Base-by-base conservation (phyloP, 2,113 vertebrate species). In the Cervus canadensis region DNA sequence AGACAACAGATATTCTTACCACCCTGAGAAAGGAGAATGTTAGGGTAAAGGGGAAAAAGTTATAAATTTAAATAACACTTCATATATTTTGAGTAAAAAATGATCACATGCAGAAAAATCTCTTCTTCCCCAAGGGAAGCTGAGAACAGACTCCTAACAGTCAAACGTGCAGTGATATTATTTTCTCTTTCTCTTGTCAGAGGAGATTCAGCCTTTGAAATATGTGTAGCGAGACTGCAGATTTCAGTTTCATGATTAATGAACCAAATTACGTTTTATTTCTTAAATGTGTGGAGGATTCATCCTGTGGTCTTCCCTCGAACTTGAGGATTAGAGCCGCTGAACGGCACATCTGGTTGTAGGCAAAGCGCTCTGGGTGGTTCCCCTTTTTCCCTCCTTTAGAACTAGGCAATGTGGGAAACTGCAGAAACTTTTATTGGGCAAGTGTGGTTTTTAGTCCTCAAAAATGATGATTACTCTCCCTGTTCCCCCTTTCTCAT, bases 281-380 rank as follows among this genome's bases (percentile, higher is more conserved):
- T 96, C 97, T 98, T 97, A 96, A 98, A 98, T 96, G 97, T 97
- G 95, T 95, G 93, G 96, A 82, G 98, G 98, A 95, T 97, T 98
- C 94, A 79, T 91, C 97, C 96, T 98, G 96, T 60, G 96, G 60
- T 97, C 92, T 96, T 98, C 60, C 79, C 92, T 64, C 21, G 7
- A 97, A 96, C 74, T 52, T 17, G 67, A 92, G 97, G 97, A 95
- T 90, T 76, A 95, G 56, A 56, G 84, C 71, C 6, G 81, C 92
- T 40, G 86, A 59, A 8, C 7, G 12, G 74, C 97, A 98, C 98
- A 97, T 97, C 97, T 98, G 98, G 97, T 86, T 52, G 4, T 0
- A 78, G 79, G 94, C 93, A 50, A 59, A 7, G 48, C 98, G 96
- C 91, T 92, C 87, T 94, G 97, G 97, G 94, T 0, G 2, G 82